These are phyloP conservation scores for Tanypteryx hageni DNA, from an alignment of 2,888 invertebrate species.

Conservation along the genomic window DNA sequence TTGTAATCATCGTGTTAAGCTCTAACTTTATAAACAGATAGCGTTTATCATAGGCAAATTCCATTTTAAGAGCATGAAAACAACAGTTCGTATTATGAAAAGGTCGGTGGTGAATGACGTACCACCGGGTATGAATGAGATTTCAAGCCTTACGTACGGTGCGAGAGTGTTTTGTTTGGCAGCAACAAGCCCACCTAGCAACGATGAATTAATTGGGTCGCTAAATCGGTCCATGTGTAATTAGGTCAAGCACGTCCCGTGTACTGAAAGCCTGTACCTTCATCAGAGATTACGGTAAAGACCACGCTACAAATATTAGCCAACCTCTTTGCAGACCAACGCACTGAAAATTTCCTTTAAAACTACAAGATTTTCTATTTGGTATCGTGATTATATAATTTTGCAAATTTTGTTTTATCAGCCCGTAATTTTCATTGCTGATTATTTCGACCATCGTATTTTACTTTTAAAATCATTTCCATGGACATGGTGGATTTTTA, in stretches of 20 bases:
- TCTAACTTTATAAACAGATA: too few relatives aligned
- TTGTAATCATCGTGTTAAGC: too few relatives aligned
- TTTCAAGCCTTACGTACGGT: background rate
- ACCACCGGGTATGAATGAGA: background rate
- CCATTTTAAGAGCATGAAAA: background rate
- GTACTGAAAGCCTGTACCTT: conserved; percentile 13
- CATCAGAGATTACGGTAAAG: conserved; percentile 28
- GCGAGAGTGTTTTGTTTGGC: conserved; percentile 28
- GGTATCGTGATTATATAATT: background rate
- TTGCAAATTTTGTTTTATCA: background rate
- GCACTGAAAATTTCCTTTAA: background rate
- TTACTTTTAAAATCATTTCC: too few relatives aligned
- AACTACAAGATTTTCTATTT: background rate
- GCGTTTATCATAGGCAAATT: too few relatives aligned
- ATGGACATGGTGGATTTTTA: too few relatives aligned
- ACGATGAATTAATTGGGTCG: conserved; percentile 24
- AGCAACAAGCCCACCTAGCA: conserved; percentile 27
- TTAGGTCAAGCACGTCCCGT: conserved; percentile 15
- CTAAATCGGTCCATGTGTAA: background rate
- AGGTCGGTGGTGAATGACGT: background rate
- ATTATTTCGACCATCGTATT: too few relatives aligned
- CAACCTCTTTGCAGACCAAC: background rate
- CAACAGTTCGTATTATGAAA: background rate
- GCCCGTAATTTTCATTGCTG: too few relatives aligned
- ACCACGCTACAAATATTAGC: conserved; percentile 24